Conservation (phyloP, 2,888 invertebrate genomes). For the Ophion slaviceki region DNA sequence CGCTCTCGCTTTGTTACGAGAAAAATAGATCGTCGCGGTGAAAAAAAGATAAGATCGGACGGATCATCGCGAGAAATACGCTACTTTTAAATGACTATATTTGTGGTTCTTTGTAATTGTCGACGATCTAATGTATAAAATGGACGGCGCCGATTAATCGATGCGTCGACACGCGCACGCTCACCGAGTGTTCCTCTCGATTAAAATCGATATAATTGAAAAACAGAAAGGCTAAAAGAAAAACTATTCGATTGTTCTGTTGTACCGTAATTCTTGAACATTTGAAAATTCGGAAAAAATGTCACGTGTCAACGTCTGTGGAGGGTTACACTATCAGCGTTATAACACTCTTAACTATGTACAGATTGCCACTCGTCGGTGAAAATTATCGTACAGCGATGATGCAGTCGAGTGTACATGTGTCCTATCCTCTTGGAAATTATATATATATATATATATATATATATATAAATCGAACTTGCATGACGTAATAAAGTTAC, state of each 20-base stretch:
- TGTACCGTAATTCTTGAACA: background rate
- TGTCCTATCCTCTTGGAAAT: slow-evolving; percentile 11
- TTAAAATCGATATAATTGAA: background rate
- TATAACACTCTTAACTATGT: slow-evolving; percentile 60
- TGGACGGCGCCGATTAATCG: slow-evolving; percentile 49
- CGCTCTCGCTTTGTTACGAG: slow-evolving; percentile 24
- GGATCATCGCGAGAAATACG: slow-evolving; percentile 40
- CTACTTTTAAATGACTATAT: slow-evolving; percentile 27
- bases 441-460: slow-evolving; percentile 21
- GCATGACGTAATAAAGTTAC: slow-evolving; percentile 9
- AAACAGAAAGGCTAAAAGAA: background rate
- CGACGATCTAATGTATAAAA: slow-evolving; percentile 19
- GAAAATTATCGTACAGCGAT: slow-evolving; percentile 55
- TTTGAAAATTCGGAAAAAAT: slow-evolving; percentile 10
- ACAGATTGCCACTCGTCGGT: slow-evolving; percentile 57
- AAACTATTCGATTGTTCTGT: slow-evolving; percentile 4
- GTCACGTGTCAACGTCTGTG: background rate
- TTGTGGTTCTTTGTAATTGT: slow-evolving; percentile 53
- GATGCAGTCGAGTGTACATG: slow-evolving; percentile 49
- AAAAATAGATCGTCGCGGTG: slow-evolving; percentile 45
- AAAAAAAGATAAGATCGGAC: slow-evolving; percentile 48
- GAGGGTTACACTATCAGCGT: slow-evolving; percentile 36
- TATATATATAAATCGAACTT: slow-evolving; percentile 38
- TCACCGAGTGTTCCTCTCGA: background rate
- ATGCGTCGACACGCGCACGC: slow-evolving; percentile 16